Conservation (phyloP, 1,140 invertebrate genomes). For the Dendrolimus kikuchii region DNA sequence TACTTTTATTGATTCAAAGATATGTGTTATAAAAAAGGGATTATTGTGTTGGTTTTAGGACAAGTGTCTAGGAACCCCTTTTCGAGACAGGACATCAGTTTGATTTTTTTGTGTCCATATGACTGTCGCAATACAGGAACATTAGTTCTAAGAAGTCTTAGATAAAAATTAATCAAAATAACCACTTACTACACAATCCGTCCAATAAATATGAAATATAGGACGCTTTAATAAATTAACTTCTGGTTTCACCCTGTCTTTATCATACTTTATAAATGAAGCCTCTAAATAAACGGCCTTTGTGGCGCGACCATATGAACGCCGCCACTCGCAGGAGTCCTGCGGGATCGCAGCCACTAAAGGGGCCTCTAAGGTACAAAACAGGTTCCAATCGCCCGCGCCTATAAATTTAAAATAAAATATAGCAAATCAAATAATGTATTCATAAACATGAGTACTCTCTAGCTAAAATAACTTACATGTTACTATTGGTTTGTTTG, state of each 20-base stretch:
- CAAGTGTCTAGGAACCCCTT: too few relatives aligned
- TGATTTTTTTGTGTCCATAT: too few relatives aligned
- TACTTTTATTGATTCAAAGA: too few relatives aligned
- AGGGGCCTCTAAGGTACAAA: constrained; percentile 84
- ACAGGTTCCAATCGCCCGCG: constrained; percentile 90
- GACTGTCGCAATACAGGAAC: too few relatives aligned
- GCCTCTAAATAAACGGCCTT: constrained; percentile 90
- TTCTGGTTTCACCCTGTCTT: constrained; percentile 79
- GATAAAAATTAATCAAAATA: constrained; percentile 5
- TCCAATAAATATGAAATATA: constrained; percentile 96
- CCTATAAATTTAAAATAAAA: constrained; percentile 72
- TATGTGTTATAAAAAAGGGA: too few relatives aligned
- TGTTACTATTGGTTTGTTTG: constrained; percentile 73
- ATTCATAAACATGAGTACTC: neutral
- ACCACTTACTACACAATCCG: constrained; percentile 87
- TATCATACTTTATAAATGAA: constrained; percentile 87
- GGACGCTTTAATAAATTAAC: constrained; percentile 87
- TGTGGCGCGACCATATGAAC: constrained; percentile 85
- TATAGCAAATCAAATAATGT: constrained; percentile 10
- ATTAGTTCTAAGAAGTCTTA: neutral
- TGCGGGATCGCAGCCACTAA: constrained; percentile 85
- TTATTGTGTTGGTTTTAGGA: too few relatives aligned
- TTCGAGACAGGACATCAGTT: too few relatives aligned
- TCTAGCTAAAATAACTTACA: constrained; percentile 54
- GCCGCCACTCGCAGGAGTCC: constrained; percentile 91